Evolutionary conservation across 2,888 invertebrate genomes (phyloP), one percentile per base, ranked within the genome.

Genomic region (Parthenolecanium corni): DNA sequence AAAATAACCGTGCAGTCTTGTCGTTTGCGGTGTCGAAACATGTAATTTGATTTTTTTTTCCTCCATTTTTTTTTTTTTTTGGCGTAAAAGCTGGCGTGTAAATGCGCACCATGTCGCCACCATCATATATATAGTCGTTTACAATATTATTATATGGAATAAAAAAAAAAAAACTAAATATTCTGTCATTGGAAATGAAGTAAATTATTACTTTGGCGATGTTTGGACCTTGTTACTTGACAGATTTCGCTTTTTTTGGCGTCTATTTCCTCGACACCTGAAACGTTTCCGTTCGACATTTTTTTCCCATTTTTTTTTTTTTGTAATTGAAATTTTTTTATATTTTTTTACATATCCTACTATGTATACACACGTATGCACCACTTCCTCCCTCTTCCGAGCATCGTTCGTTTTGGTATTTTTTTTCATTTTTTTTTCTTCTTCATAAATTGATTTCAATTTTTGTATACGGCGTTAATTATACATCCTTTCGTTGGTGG

Each of bases 141-240:
- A 31, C 31, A 31, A 31, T 31, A 6, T 6, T 31, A 6, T 6
- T 31, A 31, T 31, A 21, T 36, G 38, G 38, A 53, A 38, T 18
- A 40, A 36, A 53, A 53, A 21, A 38, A 53, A 38, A n/a, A 38
- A 54, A 38, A 54, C 18, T 24, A 36, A 42, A 54, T 38, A 57
- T 57, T 57, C 57, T 57, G 57, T 57, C 57, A 57, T 57, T 57
- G 18, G 44, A 57, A 56, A 57, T 46, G 57, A 57, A 57, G 57
- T 57, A 57, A 57, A 57, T 57, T 57, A 57, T 57, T 57, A 57
- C 57, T 57, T 57, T 57, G 57, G 57, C 44, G 46, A 57, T 20
- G 46, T 44, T 40, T 42, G 46, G 57, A 57, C 57, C 57, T 57
- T 57, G 57, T 57, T 57, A 57, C 57, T 57, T 57, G 57, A 57